Evolutionary conservation across 2,113 vertebrate species (phyloP).

Genomic region (Psilopogon haemacephalus): DNA sequence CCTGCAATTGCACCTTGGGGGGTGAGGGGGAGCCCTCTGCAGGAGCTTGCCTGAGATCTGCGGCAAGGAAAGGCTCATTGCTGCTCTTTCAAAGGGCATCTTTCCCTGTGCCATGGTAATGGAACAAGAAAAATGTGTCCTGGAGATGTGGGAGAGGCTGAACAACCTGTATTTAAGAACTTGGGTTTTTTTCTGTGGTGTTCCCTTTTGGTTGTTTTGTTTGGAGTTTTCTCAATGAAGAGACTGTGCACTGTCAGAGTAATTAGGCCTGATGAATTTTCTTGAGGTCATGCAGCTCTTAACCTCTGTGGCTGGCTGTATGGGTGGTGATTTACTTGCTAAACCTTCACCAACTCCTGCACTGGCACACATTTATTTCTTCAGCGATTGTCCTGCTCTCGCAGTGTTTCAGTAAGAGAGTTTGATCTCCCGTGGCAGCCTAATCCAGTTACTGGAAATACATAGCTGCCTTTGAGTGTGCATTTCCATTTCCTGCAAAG

Average conservation of each 20-base stretch:
- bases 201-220: not conserved
- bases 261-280: constrained; percentile 7
- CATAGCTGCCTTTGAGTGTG: not conserved
- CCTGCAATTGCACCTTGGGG: not conserved
- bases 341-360: not conserved
- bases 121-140: not conserved
- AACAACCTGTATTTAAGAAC: not conserved
- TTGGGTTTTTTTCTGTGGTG: not conserved
- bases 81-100: not conserved
- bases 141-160: not conserved
- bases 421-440: not conserved
- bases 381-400: not conserved
- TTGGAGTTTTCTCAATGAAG: not conserved
- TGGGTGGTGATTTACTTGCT: not conserved
- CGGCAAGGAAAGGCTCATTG: not conserved
- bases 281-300: not conserved
- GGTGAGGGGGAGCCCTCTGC: not conserved
- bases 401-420: not conserved
- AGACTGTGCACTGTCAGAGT: not conserved
- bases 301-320: not conserved
- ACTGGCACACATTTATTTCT: not conserved
- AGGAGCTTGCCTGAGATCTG: not conserved
- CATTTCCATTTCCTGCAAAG: not conserved
- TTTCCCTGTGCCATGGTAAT: too few species aligned
- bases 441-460: not conserved